Percentiles rank a stretch among this genome's conserved stretches.
phyloP scores from a whole-genome alignment of 2,888 invertebrate species.

The Drosophila diplacantha region DNA sequence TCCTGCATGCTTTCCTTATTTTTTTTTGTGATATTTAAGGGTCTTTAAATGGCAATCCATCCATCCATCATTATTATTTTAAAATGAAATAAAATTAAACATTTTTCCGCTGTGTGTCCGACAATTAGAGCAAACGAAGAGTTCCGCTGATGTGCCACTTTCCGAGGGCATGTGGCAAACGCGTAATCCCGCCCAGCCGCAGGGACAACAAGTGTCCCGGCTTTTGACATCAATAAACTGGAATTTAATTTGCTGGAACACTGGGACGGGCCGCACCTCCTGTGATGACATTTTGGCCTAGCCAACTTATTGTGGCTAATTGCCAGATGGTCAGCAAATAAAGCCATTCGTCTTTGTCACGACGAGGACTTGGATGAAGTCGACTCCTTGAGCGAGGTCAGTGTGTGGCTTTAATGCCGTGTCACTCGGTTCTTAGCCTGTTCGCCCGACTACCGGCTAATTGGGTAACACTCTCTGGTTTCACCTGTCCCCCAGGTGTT shows the following conservation, averaged over 20 bases:
- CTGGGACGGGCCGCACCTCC: constrained; percentile 23
- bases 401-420: constrained; percentile 16
- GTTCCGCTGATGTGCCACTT: constrained; percentile 30
- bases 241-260: constrained; percentile 43
- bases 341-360: constrained; percentile 63
- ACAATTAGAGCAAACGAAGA: constrained; percentile 54
- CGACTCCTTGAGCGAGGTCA: constrained; percentile 13
- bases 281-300: constrained; percentile 43
- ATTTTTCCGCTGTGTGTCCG: constrained; percentile 5
- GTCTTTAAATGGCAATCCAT: neutral
- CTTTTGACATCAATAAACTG: constrained; percentile 49
- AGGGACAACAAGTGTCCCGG: constrained; percentile 54
- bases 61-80: too few relatives aligned
- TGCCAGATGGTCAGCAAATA: constrained; percentile 45
- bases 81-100: neutral
- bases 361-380: neutral
- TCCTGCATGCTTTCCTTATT: neutral
- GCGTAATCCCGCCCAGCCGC: constrained; percentile 25
- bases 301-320: constrained; percentile 48
- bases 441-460: constrained; percentile 46
- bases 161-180: constrained; percentile 23
- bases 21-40: neutral
- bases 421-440: constrained; percentile 10
- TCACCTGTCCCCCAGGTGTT: constrained; percentile 24
- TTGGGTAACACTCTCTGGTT: constrained; percentile 44